Conservation (phyloP, 2,888 invertebrate species). For the Drosophila diplacantha region DNA sequence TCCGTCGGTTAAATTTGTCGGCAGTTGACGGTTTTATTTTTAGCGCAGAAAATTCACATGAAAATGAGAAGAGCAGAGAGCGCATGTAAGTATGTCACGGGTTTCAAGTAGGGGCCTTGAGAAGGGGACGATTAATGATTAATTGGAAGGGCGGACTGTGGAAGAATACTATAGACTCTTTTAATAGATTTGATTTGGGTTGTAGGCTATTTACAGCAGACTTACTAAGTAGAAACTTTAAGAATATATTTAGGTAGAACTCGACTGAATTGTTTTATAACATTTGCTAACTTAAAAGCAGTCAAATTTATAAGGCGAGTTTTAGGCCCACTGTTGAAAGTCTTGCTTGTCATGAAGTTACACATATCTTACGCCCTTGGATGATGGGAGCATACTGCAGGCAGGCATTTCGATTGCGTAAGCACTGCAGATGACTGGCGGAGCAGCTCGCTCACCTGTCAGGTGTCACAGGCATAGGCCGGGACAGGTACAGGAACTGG, state of each 20-base stretch:
- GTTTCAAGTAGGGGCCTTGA: constrained; percentile 7
- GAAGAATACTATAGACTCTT: too few relatives aligned
- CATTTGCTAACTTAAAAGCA: not conserved
- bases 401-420: constrained; percentile 58
- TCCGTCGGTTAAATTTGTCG: constrained; percentile 26
- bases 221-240: too few relatives aligned
- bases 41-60: constrained; percentile 33
- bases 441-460: constrained; percentile 56
- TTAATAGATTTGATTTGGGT: not conserved
- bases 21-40: constrained; percentile 58
- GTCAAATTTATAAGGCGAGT: not conserved
- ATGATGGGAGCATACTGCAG: constrained; percentile 29
- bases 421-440: constrained; percentile 57
- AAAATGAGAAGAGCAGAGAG: constrained; percentile 25
- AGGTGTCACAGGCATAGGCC: constrained; percentile 36
- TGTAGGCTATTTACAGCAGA: not conserved
- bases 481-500: not conserved
- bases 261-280: not conserved
- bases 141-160: constrained; percentile 11
- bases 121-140: constrained; percentile 9
- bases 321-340: constrained; percentile 5
- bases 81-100: constrained; percentile 2
- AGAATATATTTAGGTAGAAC: not conserved
- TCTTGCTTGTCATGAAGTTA: constrained; percentile 40
- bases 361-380: constrained; percentile 50